These are phyloP conservation scores for Ditula angustiorana DNA, from an alignment of 2,888 invertebrate genomes.

Conservation along the genomic window DNA sequence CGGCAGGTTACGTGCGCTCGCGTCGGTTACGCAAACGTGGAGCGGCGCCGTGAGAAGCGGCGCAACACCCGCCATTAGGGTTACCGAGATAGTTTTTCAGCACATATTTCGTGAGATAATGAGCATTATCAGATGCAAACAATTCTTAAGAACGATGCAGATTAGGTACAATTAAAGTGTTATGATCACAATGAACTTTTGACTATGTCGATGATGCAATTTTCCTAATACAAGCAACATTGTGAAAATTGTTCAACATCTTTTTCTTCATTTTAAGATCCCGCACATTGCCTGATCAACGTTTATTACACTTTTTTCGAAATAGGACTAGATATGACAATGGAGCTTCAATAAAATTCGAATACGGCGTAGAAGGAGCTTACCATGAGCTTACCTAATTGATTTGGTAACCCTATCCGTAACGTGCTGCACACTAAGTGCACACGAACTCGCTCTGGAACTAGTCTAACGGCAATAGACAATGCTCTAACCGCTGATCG, in stretches of 20 bases:
- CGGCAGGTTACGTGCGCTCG: constrained; percentile 74
- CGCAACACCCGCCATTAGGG: constrained; percentile 67
- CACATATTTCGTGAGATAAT: constrained; percentile 28
- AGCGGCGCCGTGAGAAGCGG: constrained; percentile 69
- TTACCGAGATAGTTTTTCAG: constrained; percentile 37
- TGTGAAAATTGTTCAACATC: constrained; percentile 3
- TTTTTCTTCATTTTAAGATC: neutral
- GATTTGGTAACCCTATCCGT: constrained; percentile 37
- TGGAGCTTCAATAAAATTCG: neutral
- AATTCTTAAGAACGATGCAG: neutral
- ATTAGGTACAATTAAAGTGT: constrained; percentile 10
- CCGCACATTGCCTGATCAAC: neutral
- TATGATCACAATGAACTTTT: neutral
- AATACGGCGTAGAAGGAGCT: neutral
- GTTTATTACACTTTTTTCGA: neutral
- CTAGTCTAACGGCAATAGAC: constrained; percentile 56
- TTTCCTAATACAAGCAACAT: neutral
- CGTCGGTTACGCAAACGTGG: constrained; percentile 75
- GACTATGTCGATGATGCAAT: neutral
- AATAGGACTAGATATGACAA: neutral
- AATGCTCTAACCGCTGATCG: constrained; percentile 50
- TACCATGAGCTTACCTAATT: constrained; percentile 24
- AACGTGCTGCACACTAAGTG: constrained; percentile 38
- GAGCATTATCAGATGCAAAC: constrained; percentile 22
- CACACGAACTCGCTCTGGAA: constrained; percentile 57